Evolutionary conservation across 1,140 invertebrate species (phyloP), one percentile per base, ranked within the genome.

Genomic region (Drosophila equinoxialis): DNA sequence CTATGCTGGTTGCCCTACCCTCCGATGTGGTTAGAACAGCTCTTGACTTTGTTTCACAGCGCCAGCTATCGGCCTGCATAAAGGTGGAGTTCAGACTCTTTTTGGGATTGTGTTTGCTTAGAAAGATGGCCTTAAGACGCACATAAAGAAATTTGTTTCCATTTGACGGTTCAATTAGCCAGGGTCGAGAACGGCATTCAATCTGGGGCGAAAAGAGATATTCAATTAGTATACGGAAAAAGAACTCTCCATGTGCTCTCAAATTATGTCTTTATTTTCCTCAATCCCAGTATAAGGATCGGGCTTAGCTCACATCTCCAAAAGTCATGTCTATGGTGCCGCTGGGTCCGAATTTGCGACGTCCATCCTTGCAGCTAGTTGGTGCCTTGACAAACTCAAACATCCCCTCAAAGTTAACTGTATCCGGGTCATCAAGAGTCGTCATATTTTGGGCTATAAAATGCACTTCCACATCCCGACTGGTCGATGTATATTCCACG

Each of bases 381-480:
- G 17, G 94, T 92, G 58, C 95, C 81, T 96, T 95, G 0, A 97
- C 93, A 79, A 97, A 97, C 86, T 97, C 96, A 91, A 96, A 97
- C 41, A 94, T 95, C 17, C 96, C 97, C 92, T 97, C 96, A 90
- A 98, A 97, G 68, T 95, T 95, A 45, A 97, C 94, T 64, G 96
- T 95, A 61, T 95, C 94, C 86, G 96, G 97, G 92, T 98, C 97
- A 80, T 98, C 96, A 6, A 95, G 93, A 0, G 96, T 94, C 55
- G 95, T 95, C 97, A 98, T 98, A 63, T 95, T 95, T 7, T 94
- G 93, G 1, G 97, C 96, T 41, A 95, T 94, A 79, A 98, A 97
- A 79, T 95, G 95, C n/a, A 98, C 93, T 83, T 97, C 96, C 3
- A 96, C 94, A 48, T 96, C 94, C 66, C 95, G 95, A 33, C 95